These are phyloP conservation scores for Gymnopithys bicolor DNA, from an alignment of 2,797 vertebrate genomes.

Conservation along the genomic window DNA sequence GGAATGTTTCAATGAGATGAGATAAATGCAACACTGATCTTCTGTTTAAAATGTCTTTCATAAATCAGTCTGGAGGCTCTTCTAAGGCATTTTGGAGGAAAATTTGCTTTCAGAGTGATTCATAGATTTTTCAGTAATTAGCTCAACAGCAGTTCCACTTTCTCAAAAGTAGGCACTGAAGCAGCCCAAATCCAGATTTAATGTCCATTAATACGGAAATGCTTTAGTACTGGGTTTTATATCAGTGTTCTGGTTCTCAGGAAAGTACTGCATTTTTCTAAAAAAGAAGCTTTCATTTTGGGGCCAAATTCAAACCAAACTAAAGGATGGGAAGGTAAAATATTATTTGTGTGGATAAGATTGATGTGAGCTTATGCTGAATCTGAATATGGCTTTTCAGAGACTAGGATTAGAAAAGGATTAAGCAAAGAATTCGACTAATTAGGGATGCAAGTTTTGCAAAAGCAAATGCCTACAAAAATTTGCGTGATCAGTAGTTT, in stretches of 20 bases:
- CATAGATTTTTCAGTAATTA: constrained; percentile 23
- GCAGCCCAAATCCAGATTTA: background rate
- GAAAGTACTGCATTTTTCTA: background rate
- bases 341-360: background rate
- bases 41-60: background rate
- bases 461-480: background rate
- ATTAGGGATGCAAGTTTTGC: background rate
- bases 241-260: background rate
- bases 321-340: background rate
- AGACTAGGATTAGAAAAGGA: background rate
- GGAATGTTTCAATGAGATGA: background rate
- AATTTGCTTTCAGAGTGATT: constrained; percentile 27
- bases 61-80: background rate
- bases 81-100: background rate
- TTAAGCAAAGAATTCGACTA: background rate
- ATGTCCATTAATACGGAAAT: background rate
- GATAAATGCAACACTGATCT: background rate
- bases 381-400: background rate
- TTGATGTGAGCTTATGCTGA: background rate
- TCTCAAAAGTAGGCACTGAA: background rate
- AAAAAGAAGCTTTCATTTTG: background rate
- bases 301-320: background rate
- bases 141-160: background rate
- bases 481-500: background rate
- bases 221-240: background rate